Base-by-base conservation (phyloP, 2,888 invertebrate genomes). In the Meandrusa payeni region DNA sequence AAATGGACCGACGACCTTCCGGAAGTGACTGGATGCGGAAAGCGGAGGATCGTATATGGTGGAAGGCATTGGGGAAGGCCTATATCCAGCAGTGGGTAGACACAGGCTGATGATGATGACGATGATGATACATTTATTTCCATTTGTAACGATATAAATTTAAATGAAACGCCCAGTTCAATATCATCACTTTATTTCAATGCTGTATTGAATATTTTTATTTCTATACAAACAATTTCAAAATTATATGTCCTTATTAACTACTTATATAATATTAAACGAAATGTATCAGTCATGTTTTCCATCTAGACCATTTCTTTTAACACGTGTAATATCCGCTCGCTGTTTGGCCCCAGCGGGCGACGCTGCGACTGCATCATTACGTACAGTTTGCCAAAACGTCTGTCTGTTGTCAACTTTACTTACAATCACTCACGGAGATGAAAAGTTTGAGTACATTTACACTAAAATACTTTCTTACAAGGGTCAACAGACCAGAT, bases 181-280 rank as follows among this genome's bases (percentile, higher is more conserved):
- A 79, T 74, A 62, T 77, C 75, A 77, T 79, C 78, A 77, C 75
- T 83, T 83, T 83, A 82, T 81, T 81, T 67, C 76, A 78, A 80
- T 79, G 73, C 65, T 74, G 76, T 81, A 78, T 80, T 76, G 82
- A 81, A 79, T 75, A 77, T 80, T 85, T 82, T 80, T 69, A 80
- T 73, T 64, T 80, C 81, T 82, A 83, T 83, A 81, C 80, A 85
- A 79, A 82, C 83, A 82, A 76, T 79, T 78, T 83, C 77, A 78
- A 80, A 83, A 67, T 68, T 64, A 63, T 62, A 61, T 55, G 64
- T 57, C 52, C 64, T 66, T 69, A 66, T 10, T 13, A 19, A 47
- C 57, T 57, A 58, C 54, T 62, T 65, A 65, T 50, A 54, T 46
- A 56, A 54, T 64, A 53, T 59, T 57, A 59, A 67, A 67, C 66